Percentiles rank a stretch among this genome's conserved stretches.
Conservation (phyloP, 2,113 vertebrate genomes). For the Menidia beryllina region DNA sequence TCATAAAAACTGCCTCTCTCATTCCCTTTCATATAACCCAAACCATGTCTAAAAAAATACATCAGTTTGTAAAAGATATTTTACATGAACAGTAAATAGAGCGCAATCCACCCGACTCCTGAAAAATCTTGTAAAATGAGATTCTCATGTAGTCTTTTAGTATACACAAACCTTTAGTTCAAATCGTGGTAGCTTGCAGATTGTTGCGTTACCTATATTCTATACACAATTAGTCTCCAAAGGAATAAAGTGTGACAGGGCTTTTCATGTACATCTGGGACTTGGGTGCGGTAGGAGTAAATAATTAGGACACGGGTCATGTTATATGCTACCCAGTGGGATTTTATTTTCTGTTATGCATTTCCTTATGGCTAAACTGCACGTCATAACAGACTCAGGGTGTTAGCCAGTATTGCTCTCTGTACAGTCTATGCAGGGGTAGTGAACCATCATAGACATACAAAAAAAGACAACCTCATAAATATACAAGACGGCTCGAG, state of each 20-base stretch:
- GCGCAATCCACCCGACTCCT: slow-evolving; percentile 69
- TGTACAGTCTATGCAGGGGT: slow-evolving; percentile 69
- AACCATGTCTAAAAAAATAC: slow-evolving; percentile 85
- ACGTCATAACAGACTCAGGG: slow-evolving; percentile 58
- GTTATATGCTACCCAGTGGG: slow-evolving; percentile 69
- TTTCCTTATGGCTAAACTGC: slow-evolving; percentile 63
- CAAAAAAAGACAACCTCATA: slow-evolving; percentile 62
- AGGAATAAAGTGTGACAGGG: slow-evolving; percentile 65
- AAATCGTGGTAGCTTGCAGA: slow-evolving; percentile 68
- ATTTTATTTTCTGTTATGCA: slow-evolving; percentile 73
- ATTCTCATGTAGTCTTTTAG: slow-evolving; percentile 64
- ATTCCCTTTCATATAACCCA: slow-evolving; percentile 84
- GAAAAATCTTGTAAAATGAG: slow-evolving; percentile 75
- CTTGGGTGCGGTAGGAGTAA: slow-evolving; percentile 58
- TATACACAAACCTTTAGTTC: slow-evolving; percentile 74
- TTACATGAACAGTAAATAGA: slow-evolving; percentile 83
- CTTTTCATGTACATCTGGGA: slow-evolving; percentile 69
- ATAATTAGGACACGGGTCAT: slow-evolving; percentile 73
- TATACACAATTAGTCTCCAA: slow-evolving; percentile 76
- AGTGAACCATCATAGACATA: slow-evolving; percentile 59
- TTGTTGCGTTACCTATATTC: slow-evolving; percentile 71
- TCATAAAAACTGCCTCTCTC: slow-evolving; percentile 81
- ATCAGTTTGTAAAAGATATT: slow-evolving; percentile 84
- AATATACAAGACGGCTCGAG: slow-evolving; percentile 70
- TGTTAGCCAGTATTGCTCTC: slow-evolving; percentile 69